These are phyloP conservation scores for Nebria salina DNA, from an alignment of 2,888 invertebrate species.

Conservation along the genomic window DNA sequence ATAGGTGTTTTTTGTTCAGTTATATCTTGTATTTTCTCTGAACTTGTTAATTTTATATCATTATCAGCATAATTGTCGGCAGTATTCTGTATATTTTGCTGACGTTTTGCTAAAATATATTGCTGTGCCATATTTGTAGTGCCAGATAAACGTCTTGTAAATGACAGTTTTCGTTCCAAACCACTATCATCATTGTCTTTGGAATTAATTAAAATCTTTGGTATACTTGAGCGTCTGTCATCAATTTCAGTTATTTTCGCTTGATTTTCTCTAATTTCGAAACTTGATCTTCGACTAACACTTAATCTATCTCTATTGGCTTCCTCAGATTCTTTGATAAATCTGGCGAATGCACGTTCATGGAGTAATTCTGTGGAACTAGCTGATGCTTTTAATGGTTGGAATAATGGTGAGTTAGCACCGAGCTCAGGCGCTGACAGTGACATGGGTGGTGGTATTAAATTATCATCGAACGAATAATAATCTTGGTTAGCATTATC, in stretches of 20 bases:
- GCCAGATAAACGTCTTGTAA: slow-evolving; percentile 65
- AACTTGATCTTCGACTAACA: slow-evolving; percentile 48
- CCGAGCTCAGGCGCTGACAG: slow-evolving; percentile 84
- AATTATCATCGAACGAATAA: slow-evolving; percentile 72
- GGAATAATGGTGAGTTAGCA: slow-evolving; percentile 67
- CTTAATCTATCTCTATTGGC: slow-evolving; percentile 62
- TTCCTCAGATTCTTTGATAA: slow-evolving; percentile 82
- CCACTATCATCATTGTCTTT: slow-evolving; percentile 63
- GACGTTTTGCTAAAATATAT: slow-evolving; percentile 57
- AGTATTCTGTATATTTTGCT: slow-evolving; percentile 56
- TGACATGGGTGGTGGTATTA: slow-evolving; percentile 82
- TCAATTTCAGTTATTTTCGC: slow-evolving; percentile 47
- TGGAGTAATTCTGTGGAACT: slow-evolving; percentile 86
- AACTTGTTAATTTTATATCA: slow-evolving; percentile 54
- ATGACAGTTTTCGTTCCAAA: slow-evolving; percentile 63
- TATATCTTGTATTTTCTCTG: slow-evolving; percentile 49
- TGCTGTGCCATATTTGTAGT: slow-evolving; percentile 57
- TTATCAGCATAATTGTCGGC: slow-evolving; percentile 50
- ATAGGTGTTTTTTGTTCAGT: slow-evolving; percentile 53
- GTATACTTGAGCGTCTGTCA: slow-evolving; percentile 54
- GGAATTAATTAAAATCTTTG: slow-evolving; percentile 66
- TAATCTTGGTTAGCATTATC: slow-evolving; percentile 50
- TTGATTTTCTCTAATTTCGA: slow-evolving; percentile 21
- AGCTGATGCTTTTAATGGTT: slow-evolving; percentile 74
- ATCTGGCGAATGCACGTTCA: slow-evolving; percentile 83